Evolutionary conservation across 2,113 vertebrate genomes (phyloP), one percentile per base, ranked within the genome.

Genomic region (Hassar affinis): DNA sequence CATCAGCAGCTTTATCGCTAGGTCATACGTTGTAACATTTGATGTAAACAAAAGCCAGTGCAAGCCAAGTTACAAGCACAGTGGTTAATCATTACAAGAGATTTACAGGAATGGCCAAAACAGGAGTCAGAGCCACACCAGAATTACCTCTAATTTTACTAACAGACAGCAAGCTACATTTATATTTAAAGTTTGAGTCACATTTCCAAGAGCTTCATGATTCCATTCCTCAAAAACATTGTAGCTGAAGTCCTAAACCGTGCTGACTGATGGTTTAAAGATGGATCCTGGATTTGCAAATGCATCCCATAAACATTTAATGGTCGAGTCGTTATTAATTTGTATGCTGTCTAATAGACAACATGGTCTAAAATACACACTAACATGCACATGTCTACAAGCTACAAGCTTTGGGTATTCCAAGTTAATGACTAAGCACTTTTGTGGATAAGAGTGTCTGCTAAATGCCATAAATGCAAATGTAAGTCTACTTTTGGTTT

Each of bases 51-150:
- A 22, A 51, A 57, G 20, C 20, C 27, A 74, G 17, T 35, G 22
- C 42, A 27, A 30, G 45, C 54, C 18, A 56, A 47, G 38, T 33
- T 57, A 74, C 9, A 35, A n/a, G 18, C 69, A 33, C 10, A 27
- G 20, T 27, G 22, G 81, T 83, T 83, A 83, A 83, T 83, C 81
- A 83, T 83, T 83, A 83, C 42, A n/a, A 33, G 45, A 33, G 14
- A 47, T 64, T 56, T 57, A 45, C 22, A 62, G 25, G 38, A 79
- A 62, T 79, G 80, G 68, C 14, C 68, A 72, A 45, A 72, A 59
- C n/a, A 42, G 27, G 38, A 2, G 35, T 38, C 33, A 66, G 27
- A 27, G 20, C 57, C 14, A 52, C 57, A 35, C 57, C 20, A 25
- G 45, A 62, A 76, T 76, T 62, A 51, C 38, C 57, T 59, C 8